Percentiles rank a stretch among this genome's conserved stretches.
phyloP scores from a whole-genome alignment of 2,888 invertebrate genomes.

The Smittia aterrima region DNA sequence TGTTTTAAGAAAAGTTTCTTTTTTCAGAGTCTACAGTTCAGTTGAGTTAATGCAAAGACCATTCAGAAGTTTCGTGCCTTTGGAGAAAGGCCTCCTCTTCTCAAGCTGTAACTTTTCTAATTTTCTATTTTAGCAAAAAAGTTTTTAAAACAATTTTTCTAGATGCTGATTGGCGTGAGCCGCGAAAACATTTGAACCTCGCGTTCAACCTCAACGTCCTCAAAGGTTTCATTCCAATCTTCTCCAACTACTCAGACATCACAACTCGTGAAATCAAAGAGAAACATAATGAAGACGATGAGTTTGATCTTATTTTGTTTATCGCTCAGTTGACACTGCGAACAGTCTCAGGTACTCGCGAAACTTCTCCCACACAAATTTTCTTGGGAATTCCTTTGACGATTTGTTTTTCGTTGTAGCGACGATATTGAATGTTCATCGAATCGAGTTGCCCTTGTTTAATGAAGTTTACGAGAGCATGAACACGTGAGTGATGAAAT shows the following conservation, averaged over 20 bases:
- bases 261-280: not conserved
- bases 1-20: not conserved
- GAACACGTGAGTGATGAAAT: not conserved
- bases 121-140: too few species aligned
- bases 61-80: not conserved
- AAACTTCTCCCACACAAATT: not conserved
- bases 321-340: not conserved
- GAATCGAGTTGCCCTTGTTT: not conserved
- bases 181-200: not conserved
- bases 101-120: slow-evolving; percentile 22
- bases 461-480: not conserved
- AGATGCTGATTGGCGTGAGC: not conserved
- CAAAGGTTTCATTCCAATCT: slow-evolving; percentile 34
- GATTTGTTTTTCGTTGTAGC: not conserved
- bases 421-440: slow-evolving; percentile 3
- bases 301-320: not conserved
- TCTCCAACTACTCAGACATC: not conserved
- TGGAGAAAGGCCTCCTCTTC: slow-evolving; percentile 3
- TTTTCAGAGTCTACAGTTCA: slow-evolving; percentile 5
- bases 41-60: not conserved
- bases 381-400: not conserved
- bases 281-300: not conserved
- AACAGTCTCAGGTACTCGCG: not conserved
- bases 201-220: slow-evolving; percentile 29
- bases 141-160: not conserved